phyloP scores from a whole-genome alignment of 2,797 vertebrate species.

The Erpetoichthys calabaricus region DNA sequence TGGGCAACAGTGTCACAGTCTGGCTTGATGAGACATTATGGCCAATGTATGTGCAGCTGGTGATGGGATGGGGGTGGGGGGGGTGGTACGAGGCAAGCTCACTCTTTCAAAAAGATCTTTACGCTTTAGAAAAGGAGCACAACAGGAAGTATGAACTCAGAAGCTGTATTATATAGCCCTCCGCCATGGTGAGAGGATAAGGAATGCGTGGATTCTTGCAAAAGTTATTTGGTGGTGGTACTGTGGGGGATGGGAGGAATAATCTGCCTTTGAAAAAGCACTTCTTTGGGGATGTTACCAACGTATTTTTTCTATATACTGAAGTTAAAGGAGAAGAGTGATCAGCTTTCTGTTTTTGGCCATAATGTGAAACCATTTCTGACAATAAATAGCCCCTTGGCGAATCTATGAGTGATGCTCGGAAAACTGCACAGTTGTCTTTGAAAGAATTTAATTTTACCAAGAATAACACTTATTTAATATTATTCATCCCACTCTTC shows the following conservation, averaged over 20 bases:
- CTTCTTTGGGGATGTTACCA: not conserved
- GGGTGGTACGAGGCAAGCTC: slow-evolving; percentile 21
- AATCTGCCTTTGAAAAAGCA: not conserved
- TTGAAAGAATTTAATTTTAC: no score
- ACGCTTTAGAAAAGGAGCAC: not conserved
- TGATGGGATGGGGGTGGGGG: slow-evolving; percentile 24
- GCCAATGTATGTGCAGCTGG: no score
- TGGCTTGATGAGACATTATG: no score
- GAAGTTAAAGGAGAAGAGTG: not conserved
- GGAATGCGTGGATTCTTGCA: not conserved
- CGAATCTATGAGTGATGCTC: no score
- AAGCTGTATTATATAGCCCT: slow-evolving; percentile 18
- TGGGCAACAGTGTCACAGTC: slow-evolving; percentile 15
- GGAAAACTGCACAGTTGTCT: no score
- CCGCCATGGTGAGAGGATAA: slow-evolving; percentile 10
- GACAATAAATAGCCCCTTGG: no score
- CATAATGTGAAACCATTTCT: no score
- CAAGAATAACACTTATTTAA: no score
- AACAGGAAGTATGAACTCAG: slow-evolving; percentile 1
- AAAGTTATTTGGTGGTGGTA: not conserved
- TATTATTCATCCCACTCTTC: no score
- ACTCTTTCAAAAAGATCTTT: slow-evolving; percentile 14
- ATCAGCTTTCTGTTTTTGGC: not conserved
- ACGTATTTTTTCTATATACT: not conserved
- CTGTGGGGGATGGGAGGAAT: not conserved